Evolutionary conservation across 2,888 invertebrate species (phyloP).

Genomic region (Adelognathus sp.): DNA sequence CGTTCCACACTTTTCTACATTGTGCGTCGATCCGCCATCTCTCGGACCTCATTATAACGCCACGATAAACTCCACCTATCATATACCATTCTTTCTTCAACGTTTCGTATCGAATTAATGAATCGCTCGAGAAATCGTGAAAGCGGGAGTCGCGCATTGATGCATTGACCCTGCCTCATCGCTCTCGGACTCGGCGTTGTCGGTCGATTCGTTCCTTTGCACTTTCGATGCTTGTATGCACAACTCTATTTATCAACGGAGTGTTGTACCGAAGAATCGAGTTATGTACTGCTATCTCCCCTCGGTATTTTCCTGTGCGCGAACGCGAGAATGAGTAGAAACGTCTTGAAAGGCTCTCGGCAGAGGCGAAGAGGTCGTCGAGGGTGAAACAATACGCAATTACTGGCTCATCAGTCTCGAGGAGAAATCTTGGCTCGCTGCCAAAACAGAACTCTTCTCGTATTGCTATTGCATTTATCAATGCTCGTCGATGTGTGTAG

Average conservation of each 20-base stretch:
- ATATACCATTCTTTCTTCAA: background rate
- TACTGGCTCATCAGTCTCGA: conserved; percentile 73
- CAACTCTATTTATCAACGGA: background rate
- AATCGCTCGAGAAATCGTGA: background rate
- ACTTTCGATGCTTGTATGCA: background rate
- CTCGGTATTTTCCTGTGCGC: background rate
- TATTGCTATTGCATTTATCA: conserved; percentile 6
- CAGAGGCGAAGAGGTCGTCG: conserved; percentile 36
- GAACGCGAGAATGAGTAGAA: conserved; percentile 5
- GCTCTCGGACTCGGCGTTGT: background rate
- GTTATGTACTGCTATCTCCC: conserved; percentile 13
- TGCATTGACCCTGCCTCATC: conserved; percentile 1
- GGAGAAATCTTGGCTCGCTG: conserved; percentile 64
- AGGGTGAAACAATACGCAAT: conserved; percentile 73
- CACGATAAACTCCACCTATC: background rate
- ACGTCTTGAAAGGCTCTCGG: conserved; percentile 45
- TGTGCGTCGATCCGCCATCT: background rate
- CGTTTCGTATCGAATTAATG: background rate
- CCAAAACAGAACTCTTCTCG: conserved; percentile 66
- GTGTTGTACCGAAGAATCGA: background rate
- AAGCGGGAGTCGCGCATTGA: background rate
- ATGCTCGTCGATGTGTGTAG: background rate
- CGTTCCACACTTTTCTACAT: background rate
- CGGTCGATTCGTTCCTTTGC: background rate
- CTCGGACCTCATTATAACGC: background rate